Evolutionary conservation across 92 coral and sea anemone genomes (phyloP).

Genomic region (Epizoanthus stellaris): DNA sequence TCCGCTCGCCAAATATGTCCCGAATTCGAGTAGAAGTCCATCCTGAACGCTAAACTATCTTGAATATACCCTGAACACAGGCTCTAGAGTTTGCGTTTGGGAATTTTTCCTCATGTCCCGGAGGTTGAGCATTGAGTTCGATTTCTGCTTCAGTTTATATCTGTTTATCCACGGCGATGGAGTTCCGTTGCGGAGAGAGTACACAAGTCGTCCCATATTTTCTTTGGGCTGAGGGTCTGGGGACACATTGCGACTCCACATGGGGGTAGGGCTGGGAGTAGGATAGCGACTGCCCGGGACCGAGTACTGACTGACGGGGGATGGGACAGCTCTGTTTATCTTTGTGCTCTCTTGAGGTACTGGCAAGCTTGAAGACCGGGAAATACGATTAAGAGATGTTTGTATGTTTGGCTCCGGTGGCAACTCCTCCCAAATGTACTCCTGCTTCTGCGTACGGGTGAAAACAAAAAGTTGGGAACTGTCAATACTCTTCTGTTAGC

Average conservation of each 20-base stretch:
- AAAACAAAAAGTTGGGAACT: background rate
- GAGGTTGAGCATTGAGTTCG: constrained; percentile 65
- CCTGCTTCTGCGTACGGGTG: constrained; percentile 5
- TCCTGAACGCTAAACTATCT: constrained; percentile 31
- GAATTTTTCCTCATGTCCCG: constrained; percentile 51
- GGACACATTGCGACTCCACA: constrained; percentile 25
- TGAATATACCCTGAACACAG: constrained; percentile 68
- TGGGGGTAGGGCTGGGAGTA: constrained; percentile 19
- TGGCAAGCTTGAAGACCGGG: background rate
- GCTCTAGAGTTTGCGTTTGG: constrained; percentile 35
- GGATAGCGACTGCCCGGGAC: background rate
- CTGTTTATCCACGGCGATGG: constrained; percentile 96
- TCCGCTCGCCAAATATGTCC: too few species aligned
- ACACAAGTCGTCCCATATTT: constrained; percentile 54
- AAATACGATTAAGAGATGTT: background rate
- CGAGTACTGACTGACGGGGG: constrained; percentile 27
- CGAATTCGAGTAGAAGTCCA: too few species aligned
- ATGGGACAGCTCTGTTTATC: background rate
- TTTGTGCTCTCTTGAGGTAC: constrained; percentile 1
- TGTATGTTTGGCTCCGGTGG: background rate
- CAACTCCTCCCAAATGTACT: constrained; percentile 22
- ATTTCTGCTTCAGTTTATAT: constrained; percentile 90
- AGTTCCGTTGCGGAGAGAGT: constrained; percentile 83
- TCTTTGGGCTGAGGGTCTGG: constrained; percentile 29
- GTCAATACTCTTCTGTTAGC: too few species aligned